A percentile compares a stretch with the other conserved stretches of the same genome.
These are phyloP conservation scores for Oxycera nigricornis DNA, from an alignment of 2,888 invertebrate species.

Conservation along the genomic window DNA sequence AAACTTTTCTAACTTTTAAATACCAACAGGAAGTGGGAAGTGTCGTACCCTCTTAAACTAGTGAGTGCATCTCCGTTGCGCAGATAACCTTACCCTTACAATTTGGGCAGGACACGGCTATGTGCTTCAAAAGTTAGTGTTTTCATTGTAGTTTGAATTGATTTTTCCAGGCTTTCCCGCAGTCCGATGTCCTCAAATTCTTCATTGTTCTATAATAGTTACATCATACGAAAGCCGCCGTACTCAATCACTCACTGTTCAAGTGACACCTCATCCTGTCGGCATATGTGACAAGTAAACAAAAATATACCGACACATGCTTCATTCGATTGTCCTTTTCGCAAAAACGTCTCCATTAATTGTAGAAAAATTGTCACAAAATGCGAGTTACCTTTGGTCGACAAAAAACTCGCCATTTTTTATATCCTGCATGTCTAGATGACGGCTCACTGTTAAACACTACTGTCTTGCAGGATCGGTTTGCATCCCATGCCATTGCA, in stretches of 20 bases:
- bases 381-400: constrained; percentile 4
- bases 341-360: constrained; percentile 1
- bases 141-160: no score
- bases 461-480: constrained; percentile 39
- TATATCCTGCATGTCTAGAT: not conserved
- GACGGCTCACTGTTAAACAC: constrained; percentile 28
- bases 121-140: no score
- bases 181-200: no score
- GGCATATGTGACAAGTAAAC: not conserved
- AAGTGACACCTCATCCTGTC: constrained; percentile 30
- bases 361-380: not conserved
- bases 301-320: constrained; percentile 13
- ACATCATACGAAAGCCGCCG: not conserved
- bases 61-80: no score
- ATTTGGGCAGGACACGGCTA: no score
- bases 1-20: no score
- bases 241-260: not conserved
- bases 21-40: no score
- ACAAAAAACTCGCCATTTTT: constrained; percentile 12
- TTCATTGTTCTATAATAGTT: no score
- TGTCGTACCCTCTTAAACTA: no score
- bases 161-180: no score
- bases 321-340: constrained; percentile 3
- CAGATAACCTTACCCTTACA: no score
- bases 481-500: no score